Evolutionary conservation across 2,113 vertebrate species (phyloP).

Genomic region (Clarias batrachus): DNA sequence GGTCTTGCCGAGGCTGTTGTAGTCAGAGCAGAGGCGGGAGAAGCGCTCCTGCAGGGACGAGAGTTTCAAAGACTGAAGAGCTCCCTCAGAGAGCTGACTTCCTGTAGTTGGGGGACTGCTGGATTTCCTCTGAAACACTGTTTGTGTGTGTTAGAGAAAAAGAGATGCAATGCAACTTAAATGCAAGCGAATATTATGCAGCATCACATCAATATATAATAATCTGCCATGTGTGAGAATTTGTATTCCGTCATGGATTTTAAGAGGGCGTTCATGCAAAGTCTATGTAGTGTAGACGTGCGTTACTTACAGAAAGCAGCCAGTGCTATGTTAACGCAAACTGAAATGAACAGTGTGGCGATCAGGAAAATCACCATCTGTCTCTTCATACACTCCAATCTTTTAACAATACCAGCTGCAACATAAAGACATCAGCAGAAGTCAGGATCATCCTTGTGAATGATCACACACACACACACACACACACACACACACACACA

Average conservation of each 20-base stretch:
- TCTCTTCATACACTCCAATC: slow-evolving; percentile 57
- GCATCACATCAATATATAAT: background rate
- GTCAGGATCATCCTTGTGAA: background rate
- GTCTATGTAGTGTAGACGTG: background rate
- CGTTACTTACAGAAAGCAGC: slow-evolving; percentile 58
- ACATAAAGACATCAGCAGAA: slow-evolving; percentile 4
- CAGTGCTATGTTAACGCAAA: slow-evolving; percentile 58
- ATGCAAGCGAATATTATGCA: background rate
- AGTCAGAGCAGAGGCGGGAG: slow-evolving; percentile 58
- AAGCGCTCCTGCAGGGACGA: slow-evolving; percentile 49
- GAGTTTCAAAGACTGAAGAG: slow-evolving; percentile 43
- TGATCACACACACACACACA: background rate
- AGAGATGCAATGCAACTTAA: background rate
- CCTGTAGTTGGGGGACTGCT: slow-evolving; percentile 27
- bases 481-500: background rate
- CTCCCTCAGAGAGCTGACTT: slow-evolving; percentile 2
- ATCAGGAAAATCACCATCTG: slow-evolving; percentile 55
- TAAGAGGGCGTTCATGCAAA: background rate
- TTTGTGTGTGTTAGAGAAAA: slow-evolving; percentile 28
- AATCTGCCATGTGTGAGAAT: background rate
- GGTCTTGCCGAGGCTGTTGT: slow-evolving; percentile 48
- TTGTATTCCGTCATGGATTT: background rate
- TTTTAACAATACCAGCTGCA: slow-evolving; percentile 59
- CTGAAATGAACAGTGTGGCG: slow-evolving; percentile 63
- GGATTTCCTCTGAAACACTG: slow-evolving; percentile 42